Evolutionary conservation across 2,797 vertebrate species (phyloP).

Genomic region (Gymnoscopelus braueri): DNA sequence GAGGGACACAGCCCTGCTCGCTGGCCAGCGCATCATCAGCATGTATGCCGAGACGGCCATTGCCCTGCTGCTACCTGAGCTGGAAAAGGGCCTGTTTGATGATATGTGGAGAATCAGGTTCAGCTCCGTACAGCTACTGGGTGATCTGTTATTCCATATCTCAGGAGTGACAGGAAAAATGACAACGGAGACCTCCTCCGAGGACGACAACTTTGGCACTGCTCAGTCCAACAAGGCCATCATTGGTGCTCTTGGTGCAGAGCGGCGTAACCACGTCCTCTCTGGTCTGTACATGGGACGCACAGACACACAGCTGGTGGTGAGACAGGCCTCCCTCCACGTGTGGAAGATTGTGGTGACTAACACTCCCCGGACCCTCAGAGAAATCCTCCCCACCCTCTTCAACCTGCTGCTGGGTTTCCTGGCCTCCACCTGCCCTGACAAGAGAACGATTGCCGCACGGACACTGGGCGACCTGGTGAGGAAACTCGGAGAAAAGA

Average conservation of each 20-base stretch:
- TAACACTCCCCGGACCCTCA: slow-evolving; percentile 95
- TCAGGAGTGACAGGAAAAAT: slow-evolving; percentile 99
- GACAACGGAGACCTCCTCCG: slow-evolving; percentile 97
- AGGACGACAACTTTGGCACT: slow-evolving; percentile 99
- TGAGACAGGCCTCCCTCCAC: slow-evolving; percentile 95
- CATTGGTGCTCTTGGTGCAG: slow-evolving; percentile 91
- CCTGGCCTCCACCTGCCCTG: slow-evolving; percentile 94
- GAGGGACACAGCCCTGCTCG: slow-evolving; percentile 93
- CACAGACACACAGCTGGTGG: slow-evolving; percentile 96
- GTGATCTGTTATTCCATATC: slow-evolving; percentile 97
- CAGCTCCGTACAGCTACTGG: slow-evolving; percentile 98
- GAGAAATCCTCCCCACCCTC: slow-evolving; percentile 96
- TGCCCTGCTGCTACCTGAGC: slow-evolving; percentile 92
- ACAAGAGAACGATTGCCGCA: slow-evolving; percentile 99
- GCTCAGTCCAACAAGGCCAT: slow-evolving; percentile 97
- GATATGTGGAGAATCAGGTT: slow-evolving; percentile 99
- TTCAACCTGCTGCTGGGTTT: slow-evolving; percentile 95
- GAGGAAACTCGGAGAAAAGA: slow-evolving; percentile 96
- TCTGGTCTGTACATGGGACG: slow-evolving; percentile 99
- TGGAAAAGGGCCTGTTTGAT: slow-evolving; percentile 96
- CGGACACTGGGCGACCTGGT: slow-evolving; percentile 96
- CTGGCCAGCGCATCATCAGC: slow-evolving; percentile 94
- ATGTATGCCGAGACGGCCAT: slow-evolving; percentile 99
- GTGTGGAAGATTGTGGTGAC: slow-evolving; percentile 99
- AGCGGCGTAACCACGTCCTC: slow-evolving; percentile 94